Base-by-base conservation (phyloP, 2,888 invertebrate genomes). In the Diaprepes abbreviatus region DNA sequence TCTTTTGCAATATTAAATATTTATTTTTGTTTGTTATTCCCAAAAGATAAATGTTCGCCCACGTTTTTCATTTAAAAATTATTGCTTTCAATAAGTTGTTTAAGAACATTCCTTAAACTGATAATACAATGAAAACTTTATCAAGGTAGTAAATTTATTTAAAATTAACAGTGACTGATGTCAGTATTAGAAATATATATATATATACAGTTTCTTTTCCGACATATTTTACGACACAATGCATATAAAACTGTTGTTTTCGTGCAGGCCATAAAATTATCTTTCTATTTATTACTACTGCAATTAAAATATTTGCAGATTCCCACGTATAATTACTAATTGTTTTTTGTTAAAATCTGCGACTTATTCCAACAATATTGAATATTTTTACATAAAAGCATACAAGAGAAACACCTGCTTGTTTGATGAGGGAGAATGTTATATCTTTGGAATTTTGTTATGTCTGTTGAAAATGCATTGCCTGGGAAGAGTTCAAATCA, bases 271-370 rank as follows among this genome's bases (percentile, higher is more conserved):
- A 35, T 63, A 63, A 67, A 68, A 68, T 68, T 63, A 65, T 55
- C 50, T 58, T 58, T 55, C 60, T 52, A 43, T 70, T 60, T 70
- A 59, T 65, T 65, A 43, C 59, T n/a, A 31, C 17, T n/a, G 66
- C 64, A 66, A 71, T 71, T 66, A 71, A 70, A 70, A 66, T 65
- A 70, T 63, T 69, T 69, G 48, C 65, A 66, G 64, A 70, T 70
- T 70, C 70, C 70, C 70, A 70, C 70, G 62, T 65, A 65, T 66
- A 70, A 65, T 70, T 70, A 55, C 55, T 33, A 40, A 63, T 68
- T 68, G 68, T 68, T 63, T 62, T 62, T 59, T 12, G 14, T 52
- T 28, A 66, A 66, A 60, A 40, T 35, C 57, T 24, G 12, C 60
- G 43, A 48, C 43, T 66, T 66, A 59, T 59, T 59, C 48, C 58